Percentiles rank a stretch among this genome's conserved stretches.
These are phyloP conservation scores for Elgonia sp. DNA, from an alignment of 2,888 invertebrate genomes.

Conservation along the genomic window DNA sequence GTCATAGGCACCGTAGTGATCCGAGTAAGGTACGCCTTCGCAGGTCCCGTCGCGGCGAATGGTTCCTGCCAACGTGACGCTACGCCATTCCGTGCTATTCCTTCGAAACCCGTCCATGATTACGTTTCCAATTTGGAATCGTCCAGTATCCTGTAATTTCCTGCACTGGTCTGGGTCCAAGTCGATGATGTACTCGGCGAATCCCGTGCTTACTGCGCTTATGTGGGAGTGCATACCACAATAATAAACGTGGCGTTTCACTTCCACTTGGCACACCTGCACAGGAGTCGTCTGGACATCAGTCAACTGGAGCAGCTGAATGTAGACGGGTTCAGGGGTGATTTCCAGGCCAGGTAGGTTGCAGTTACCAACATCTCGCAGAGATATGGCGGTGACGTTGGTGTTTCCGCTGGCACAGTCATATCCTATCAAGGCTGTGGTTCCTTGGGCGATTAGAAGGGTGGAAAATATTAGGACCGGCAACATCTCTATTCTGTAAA, in stretches of 20 bases:
- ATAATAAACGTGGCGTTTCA: not conserved
- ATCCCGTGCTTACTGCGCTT: slow-evolving; percentile 45
- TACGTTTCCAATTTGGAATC: not conserved
- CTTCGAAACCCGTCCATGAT: not conserved
- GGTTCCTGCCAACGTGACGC: slow-evolving; percentile 53
- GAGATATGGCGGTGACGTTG: not conserved
- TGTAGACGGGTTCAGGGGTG: not conserved
- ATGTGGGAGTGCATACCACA: too few species aligned
- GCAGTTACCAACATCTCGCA: slow-evolving; percentile 13
- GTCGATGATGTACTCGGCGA: slow-evolving; percentile 60
- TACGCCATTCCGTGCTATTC: slow-evolving; percentile 29
- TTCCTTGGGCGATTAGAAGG: not conserved
- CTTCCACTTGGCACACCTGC: not conserved
- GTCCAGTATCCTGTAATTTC: slow-evolving; percentile 10
- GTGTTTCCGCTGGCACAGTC: slow-evolving; percentile 25
- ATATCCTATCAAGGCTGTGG: not conserved
- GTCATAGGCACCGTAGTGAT: slow-evolving; percentile 70
- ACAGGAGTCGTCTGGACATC: not conserved
- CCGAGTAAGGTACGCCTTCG: slow-evolving; percentile 69
- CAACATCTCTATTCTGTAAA: too few species aligned
- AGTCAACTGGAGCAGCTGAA: not conserved
- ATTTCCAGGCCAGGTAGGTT: not conserved
- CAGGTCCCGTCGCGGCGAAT: slow-evolving; percentile 57
- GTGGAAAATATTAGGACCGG: too few species aligned
- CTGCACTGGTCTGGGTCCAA: not conserved